Conservation (phyloP, 2,888 invertebrate species). For the Hoplodrina ambigua region DNA sequence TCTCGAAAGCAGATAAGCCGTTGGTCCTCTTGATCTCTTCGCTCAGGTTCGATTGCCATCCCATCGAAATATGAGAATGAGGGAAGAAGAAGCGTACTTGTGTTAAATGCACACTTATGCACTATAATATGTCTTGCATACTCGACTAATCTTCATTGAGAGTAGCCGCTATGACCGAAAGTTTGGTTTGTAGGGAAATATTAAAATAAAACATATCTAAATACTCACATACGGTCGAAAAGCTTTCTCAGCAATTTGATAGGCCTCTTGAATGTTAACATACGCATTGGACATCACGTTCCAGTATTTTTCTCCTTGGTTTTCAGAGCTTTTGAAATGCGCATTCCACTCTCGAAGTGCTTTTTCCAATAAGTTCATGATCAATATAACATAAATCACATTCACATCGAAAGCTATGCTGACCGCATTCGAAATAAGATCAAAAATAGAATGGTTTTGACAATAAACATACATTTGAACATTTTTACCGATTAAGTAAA, state of each 20-base stretch:
- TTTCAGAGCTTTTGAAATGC: neutral
- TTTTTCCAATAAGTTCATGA: neutral
- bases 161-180: too few species aligned
- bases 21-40: too few species aligned
- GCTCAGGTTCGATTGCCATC: too few species aligned
- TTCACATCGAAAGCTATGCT: neutral
- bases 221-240: neutral
- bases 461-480: neutral
- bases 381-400: neutral
- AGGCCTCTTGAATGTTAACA: neutral
- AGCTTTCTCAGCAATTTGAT: neutral
- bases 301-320: neutral
- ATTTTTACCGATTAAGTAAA: neutral
- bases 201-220: too few species aligned
- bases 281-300: neutral
- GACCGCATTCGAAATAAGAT: neutral
- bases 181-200: too few species aligned
- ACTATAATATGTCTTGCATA: neutral
- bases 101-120: too few species aligned
- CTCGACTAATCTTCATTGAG: neutral
- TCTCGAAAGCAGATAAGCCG: too few species aligned
- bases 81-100: too few species aligned
- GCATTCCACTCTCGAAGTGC: neutral
- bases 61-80: too few species aligned
- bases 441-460: too few species aligned